Conservation (phyloP, 2,888 invertebrate species). For the Pammene fasciana region DNA sequence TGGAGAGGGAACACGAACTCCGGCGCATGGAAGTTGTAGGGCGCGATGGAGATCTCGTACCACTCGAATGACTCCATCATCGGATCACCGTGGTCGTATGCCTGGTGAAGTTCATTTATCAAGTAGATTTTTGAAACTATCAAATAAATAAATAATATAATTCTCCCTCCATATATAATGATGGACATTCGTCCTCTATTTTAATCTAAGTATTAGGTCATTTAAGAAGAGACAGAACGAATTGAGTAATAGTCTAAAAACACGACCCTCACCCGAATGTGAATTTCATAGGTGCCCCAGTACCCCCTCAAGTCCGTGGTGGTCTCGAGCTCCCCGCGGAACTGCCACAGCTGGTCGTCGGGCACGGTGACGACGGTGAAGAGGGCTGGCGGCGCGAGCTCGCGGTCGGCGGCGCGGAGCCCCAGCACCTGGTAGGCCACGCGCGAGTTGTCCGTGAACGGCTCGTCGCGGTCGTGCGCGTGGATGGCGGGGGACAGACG, state of each 20-base stretch:
- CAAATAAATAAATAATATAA: no score
- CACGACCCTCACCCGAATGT: slow-evolving; percentile 70
- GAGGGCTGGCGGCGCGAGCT: slow-evolving; percentile 59
- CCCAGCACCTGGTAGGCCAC: slow-evolving; percentile 76
- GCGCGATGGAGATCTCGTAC: slow-evolving; percentile 76
- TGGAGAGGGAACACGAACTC: slow-evolving; percentile 77
- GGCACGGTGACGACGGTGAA: slow-evolving; percentile 59
- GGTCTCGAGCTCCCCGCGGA: slow-evolving; percentile 70
- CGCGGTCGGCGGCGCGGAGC: slow-evolving; percentile 58
- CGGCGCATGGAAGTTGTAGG: slow-evolving; percentile 84
- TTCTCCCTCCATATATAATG: no score
- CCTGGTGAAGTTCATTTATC: slow-evolving; percentile 62
- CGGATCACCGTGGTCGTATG: slow-evolving; percentile 81
- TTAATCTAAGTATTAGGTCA: no score
- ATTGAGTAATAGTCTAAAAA: background rate
- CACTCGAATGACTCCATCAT: slow-evolving; percentile 62
- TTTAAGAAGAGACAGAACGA: background rate
- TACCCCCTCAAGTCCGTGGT: slow-evolving; percentile 73
- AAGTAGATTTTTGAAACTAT: background rate
- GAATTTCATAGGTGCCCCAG: slow-evolving; percentile 83
- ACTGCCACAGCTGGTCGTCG: slow-evolving; percentile 27
- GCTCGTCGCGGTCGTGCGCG: slow-evolving; percentile 82
- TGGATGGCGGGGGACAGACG: slow-evolving; percentile 62
- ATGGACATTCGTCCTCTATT: no score
- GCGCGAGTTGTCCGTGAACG: slow-evolving; percentile 78